Base-by-base conservation (phyloP, 1,140 invertebrate species). In the Neelides sp. region DNA sequence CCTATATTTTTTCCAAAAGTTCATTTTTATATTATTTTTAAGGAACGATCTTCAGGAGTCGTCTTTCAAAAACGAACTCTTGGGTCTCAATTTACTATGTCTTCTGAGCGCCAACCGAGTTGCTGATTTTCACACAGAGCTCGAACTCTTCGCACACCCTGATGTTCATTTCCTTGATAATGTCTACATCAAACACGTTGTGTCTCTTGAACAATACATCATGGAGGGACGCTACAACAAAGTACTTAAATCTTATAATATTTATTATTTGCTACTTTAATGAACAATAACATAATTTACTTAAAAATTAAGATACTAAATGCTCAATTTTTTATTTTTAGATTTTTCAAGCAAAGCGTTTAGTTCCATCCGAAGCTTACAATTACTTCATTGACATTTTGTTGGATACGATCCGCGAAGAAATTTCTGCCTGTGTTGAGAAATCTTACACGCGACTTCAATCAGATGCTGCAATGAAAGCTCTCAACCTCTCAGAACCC, bases 151-250 rank as follows among this genome's bases (percentile, higher is more conserved):
- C n/a, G 85, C 91, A 3, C 79, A 85, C 27, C 86, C 55, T 0
- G 59, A 61, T 45, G 55, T 57, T 35, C 49, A 57, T 23, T 84
- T 98, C 61, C 83, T 94, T 65, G 80, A 78, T 27, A 95, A 98
- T 66, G 79, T 90, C 43, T 98, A 95, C 67, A 94, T 99, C 28
- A 78, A 80, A 55, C 91, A 96, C 67, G 92, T 95, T 0, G 74
- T 98, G 1, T 89, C 87, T 27, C 74, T 99, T 57, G 95, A 99
- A 64, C 95, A 98, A 65, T 97, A 93, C 70, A 74, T 98, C 35
- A 98, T 98, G 93, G 96, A 98, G 71, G 95, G 96, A 24, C 92
- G 88, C 51, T 99, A 98, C 64, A 98, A 98, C 67, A 98, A 98
- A 71, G 80, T 83, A 66, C 55, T 20, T 40, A 5, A 47, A 23